Evolutionary conservation across 2,888 invertebrate genomes (phyloP), one percentile per base, ranked within the genome.

Genomic region (Drosophila percnosoma): DNA sequence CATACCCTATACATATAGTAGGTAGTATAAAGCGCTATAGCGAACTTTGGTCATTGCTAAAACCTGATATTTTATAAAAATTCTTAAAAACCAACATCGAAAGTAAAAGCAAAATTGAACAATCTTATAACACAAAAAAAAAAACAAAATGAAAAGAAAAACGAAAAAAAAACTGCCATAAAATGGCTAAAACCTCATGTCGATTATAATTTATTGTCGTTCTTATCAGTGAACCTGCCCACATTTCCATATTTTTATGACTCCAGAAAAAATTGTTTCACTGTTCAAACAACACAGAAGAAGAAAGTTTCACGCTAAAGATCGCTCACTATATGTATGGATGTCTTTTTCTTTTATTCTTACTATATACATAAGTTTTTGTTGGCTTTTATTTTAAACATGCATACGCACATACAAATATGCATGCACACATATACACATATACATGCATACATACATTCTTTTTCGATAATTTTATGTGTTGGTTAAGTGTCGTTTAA

Each of bases 11-110:
- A 68, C 45, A 57, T 31, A 15, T 42, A 57, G 75, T 52, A 74
- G 62, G 60, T 67, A 81, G 61, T 66, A 24, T 1, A 70, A 60
- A 62, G 58, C 63, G 73, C 78, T 84, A 78, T 62, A 78, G 72
- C 57, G 75, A 69, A 75, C 71, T 61, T 86, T 82, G 89, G 84
- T 87, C 87, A 83, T 82, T 82, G 89, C 75, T 72, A 68, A 45
- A 88, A 86, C 86, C 89, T 82, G 89, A 86, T 88, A 86, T 88
- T 88, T 86, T 86, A 82, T 86, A 88, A 88, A 71, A 68, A 77
- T 63, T 67, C 74, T 73, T 64, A 75, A 49, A 71, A 78, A 78
- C 62, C 72, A 79, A 81, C 80, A 81, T 75, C 80, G 83, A 84
- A 86, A 81, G 71, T 69, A 54, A 73, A 80, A 78, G 75, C 87